Evolutionary conservation across 2,797 vertebrate species (phyloP).

Genomic region (Furcifer pardalis): DNA sequence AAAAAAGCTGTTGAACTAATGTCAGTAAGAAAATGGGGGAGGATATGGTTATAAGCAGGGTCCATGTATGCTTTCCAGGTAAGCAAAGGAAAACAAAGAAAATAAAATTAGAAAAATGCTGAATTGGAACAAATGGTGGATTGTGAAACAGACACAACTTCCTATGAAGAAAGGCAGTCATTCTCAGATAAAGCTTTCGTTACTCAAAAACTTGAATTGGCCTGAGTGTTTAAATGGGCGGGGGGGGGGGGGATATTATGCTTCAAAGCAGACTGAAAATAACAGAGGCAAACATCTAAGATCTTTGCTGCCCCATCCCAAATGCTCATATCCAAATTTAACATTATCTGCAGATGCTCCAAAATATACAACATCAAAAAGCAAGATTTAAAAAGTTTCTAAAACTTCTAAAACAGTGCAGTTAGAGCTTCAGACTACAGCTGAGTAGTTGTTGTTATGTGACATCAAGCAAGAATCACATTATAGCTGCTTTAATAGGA

Average conservation of each 20-base stretch:
- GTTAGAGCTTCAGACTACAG: not conserved
- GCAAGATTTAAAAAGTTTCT: not conserved
- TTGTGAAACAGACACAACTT: not conserved
- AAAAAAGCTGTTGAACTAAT: not conserved
- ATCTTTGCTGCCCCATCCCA: too few species aligned
- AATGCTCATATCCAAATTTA: not conserved
- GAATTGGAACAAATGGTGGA: not conserved
- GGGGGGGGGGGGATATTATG: not conserved
- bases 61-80: not conserved
- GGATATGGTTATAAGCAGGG: fast-evolving
- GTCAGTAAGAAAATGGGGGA: not conserved
- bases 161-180: not conserved
- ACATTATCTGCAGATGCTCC: not conserved
- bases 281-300: not conserved
- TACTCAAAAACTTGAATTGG: not conserved
- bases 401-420: not conserved
- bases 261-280: not conserved
- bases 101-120: not conserved
- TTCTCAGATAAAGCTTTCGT: not conserved
- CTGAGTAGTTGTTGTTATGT: too few species aligned
- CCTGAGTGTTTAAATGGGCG: not conserved
- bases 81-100: not conserved
- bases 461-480: too few species aligned
- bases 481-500: too few species aligned
- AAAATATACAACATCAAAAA: not conserved